Evolutionary conservation across 2,888 invertebrate genomes (phyloP).

Genomic region (Drosophila multiciliata): DNA sequence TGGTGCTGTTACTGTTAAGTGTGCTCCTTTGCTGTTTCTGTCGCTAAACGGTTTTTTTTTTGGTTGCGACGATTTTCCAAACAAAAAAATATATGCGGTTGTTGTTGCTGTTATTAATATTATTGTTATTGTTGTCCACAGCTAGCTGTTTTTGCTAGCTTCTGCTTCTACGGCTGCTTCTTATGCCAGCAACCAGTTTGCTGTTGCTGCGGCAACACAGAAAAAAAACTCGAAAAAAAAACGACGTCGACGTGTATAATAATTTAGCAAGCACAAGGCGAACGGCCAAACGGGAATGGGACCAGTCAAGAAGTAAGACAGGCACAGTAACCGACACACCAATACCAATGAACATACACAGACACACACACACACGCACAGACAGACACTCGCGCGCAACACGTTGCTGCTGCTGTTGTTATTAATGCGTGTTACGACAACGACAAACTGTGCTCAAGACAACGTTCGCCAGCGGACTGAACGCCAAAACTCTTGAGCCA

Average conservation of each 20-base stretch:
- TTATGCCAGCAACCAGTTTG: conserved; percentile 70
- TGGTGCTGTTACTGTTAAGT: conserved; percentile 34
- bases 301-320: conserved; percentile 60
- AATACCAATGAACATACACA: conserved; percentile 19
- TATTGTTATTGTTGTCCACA: conserved; percentile 37
- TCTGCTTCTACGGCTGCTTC: conserved; percentile 40
- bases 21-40: conserved; percentile 29
- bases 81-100: conserved; percentile 43
- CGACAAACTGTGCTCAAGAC: conserved; percentile 63
- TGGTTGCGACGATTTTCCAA: conserved; percentile 35
- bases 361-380: conserved; percentile 22
- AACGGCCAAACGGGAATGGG: conserved; percentile 50
- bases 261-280: conserved; percentile 53
- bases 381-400: conserved; percentile 34
- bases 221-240: conserved; percentile 65
- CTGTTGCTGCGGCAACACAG: conserved; percentile 60
- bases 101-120: conserved; percentile 20
- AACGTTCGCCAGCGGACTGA: conserved; percentile 73
- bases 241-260: conserved; percentile 48
- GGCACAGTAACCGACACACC: conserved; percentile 56
- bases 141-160: conserved; percentile 44
- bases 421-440: conserved; percentile 46
- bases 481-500: conserved; percentile 59
- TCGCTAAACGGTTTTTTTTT: conserved; percentile 36
- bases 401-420: conserved; percentile 41